Evolutionary conservation across 53 echinoderm and acorn worm genomes (phyloP), one percentile per base, ranked within the genome.

Genomic region (Astropecten irregularis): DNA sequence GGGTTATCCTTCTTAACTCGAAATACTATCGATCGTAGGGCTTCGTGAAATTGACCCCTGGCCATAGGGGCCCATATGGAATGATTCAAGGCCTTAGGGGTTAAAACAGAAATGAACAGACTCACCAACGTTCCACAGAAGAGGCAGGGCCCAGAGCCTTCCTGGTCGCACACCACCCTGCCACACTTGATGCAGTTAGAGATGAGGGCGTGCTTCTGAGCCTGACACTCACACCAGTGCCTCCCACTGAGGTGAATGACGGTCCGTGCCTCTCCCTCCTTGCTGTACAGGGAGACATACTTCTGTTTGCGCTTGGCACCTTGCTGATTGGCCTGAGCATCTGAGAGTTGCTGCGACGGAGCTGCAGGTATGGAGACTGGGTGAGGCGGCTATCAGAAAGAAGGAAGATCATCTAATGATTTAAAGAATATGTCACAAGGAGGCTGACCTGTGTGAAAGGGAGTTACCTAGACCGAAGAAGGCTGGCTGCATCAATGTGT

Each of bases 81-180:
- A n/a, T n/a, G n/a, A n/a, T n/a, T n/a, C n/a, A n/a, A n/a, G n/a
- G n/a, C n/a, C n/a, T n/a, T n/a, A n/a, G n/a, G n/a, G n/a, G n/a
- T n/a, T n/a, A n/a, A n/a, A n/a, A n/a, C n/a, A n/a, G n/a, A n/a
- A n/a, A n/a, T 37, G 9, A 4, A 47, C 26, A 18, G 28, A 71
- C 95, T 87, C 49, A 97, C 97, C 86, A 97, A 49, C 18, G 85
- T 68, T 4, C 97, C 97, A 71, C 97, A 97, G 83, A 92, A 97
- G 15, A 94, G 74, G 67, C 97, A 97, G 16, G 97, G 97, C 1
- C 97, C 97, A 36, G 97, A 97, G 2, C 97, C 97, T 34, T 97
- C 97, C 66, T 97, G 94, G 4, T 66, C 83, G 81, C 97, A 97
- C 39, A 97, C 97, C 20, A 97, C 94, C 68, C 97, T 76, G n/a